These are phyloP conservation scores for Planococcus citri DNA, from an alignment of 1,140 invertebrate species.

Conservation along the genomic window DNA sequence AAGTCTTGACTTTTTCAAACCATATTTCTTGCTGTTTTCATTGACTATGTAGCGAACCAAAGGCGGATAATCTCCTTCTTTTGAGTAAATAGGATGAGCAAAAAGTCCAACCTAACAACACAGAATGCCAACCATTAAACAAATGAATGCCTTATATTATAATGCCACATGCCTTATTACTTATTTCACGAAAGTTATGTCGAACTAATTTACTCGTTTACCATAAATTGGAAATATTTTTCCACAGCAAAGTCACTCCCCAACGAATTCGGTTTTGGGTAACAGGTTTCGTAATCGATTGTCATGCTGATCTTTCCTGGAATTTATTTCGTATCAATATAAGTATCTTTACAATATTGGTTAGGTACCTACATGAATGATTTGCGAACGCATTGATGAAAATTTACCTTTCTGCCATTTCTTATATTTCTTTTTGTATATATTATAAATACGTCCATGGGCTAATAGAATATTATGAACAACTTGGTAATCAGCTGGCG, in stretches of 20 bases:
- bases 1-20: conserved; percentile 40
- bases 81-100: conserved; percentile 45
- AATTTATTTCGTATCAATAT: neutral
- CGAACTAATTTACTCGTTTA: conserved; percentile 46
- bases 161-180: too few species aligned
- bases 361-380: neutral
- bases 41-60: conserved; percentile 41
- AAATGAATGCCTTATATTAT: too few species aligned
- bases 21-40: conserved; percentile 41
- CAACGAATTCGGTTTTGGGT: conserved; percentile 34
- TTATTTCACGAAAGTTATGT: conserved; percentile 45
- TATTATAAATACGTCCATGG: conserved; percentile 45
- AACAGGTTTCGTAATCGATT: conserved; percentile 36
- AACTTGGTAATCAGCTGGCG: conserved; percentile 39
- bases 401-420: conserved; percentile 37
- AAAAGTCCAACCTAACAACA: conserved; percentile 39
- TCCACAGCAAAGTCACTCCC: conserved; percentile 37
- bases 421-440: conserved; percentile 48
- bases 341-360: too few species aligned
- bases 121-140: too few species aligned
- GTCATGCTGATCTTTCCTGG: conserved; percentile 42
- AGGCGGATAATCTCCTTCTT: conserved; percentile 44
- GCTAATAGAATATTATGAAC: conserved; percentile 46
- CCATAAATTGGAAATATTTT: conserved; percentile 48
- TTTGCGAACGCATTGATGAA: neutral